These are phyloP conservation scores for Rhizomys pruinosus DNA, from an alignment of 2,113 vertebrate genomes.

Conservation along the genomic window DNA sequence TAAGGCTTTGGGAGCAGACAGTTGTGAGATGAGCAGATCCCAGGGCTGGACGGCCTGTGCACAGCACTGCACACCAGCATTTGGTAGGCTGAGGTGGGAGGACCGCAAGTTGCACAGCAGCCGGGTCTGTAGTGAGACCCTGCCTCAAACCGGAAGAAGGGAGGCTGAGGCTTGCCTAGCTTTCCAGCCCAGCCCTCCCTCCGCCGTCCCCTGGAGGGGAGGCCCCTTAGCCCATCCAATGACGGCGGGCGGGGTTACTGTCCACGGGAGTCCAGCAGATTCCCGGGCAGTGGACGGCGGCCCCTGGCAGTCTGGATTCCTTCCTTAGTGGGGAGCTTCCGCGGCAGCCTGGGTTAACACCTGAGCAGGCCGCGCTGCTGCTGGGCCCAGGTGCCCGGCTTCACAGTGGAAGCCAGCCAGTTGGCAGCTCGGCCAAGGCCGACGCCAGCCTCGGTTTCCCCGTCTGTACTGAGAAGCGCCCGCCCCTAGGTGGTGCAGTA, in stretches of 20 bases:
- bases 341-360: not conserved
- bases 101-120: too few species aligned
- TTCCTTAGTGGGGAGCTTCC: not conserved
- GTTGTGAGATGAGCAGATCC: not conserved
- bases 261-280: too few species aligned
- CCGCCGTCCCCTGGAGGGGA: too few species aligned
- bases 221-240: not conserved
- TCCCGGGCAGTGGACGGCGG: too few species aligned
- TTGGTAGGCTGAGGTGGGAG: not conserved
- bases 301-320: not conserved
- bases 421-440: not conserved
- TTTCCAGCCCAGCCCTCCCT: too few species aligned
- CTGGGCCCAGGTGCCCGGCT: too few species aligned
- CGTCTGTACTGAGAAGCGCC: not conserved
- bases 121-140: not conserved
- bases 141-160: not conserved
- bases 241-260: not conserved
- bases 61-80: too few species aligned
- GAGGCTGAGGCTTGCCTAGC: not conserved
- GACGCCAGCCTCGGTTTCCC: not conserved
- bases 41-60: not conserved
- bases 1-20: too few species aligned
- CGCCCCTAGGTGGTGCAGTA: conserved; percentile 92
- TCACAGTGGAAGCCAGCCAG: not conserved
- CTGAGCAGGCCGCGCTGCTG: not conserved